These are phyloP conservation scores for Zelleria hepariella DNA, from an alignment of 2,888 invertebrate genomes.

Conservation along the genomic window DNA sequence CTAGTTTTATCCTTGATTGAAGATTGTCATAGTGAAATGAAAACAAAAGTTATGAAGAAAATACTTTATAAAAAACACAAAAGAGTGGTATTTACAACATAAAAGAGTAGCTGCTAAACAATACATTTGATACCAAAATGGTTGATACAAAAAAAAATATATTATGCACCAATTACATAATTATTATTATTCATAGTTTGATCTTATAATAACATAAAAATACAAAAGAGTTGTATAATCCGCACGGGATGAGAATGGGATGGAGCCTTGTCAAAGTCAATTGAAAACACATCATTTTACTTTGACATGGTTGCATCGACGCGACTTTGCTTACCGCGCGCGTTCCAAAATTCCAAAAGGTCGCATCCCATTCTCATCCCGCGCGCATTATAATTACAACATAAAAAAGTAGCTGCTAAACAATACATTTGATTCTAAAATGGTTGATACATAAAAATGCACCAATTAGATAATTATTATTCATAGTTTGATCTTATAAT, in stretches of 20 bases:
- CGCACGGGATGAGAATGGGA: too few relatives aligned
- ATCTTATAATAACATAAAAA: constrained; percentile 2
- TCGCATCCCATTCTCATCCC: too few relatives aligned
- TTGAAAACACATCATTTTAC: too few relatives aligned
- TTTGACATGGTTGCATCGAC: too few relatives aligned
- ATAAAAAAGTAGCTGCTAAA: not conserved
- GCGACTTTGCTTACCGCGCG: too few relatives aligned
- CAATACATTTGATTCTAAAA: not conserved
- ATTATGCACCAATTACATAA: not conserved
- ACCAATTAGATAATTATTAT: not conserved
- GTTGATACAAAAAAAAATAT: not conserved
- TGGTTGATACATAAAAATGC: not conserved
- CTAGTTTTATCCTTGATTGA: too few relatives aligned
- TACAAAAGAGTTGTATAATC: too few relatives aligned
- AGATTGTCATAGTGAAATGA: not conserved
- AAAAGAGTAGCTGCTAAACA: not conserved
- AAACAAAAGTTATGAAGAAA: not conserved
- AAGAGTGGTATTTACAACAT: not conserved
- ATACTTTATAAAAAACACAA: constrained; percentile 1
- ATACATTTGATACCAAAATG: not conserved
- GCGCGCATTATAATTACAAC: too few relatives aligned
- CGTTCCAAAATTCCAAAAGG: not conserved
- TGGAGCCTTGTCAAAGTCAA: too few relatives aligned
- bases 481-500: not conserved
- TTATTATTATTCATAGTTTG: not conserved